These are phyloP conservation scores for Plectrocnemia conspersa DNA, from an alignment of 1,140 invertebrate species.

Conservation along the genomic window DNA sequence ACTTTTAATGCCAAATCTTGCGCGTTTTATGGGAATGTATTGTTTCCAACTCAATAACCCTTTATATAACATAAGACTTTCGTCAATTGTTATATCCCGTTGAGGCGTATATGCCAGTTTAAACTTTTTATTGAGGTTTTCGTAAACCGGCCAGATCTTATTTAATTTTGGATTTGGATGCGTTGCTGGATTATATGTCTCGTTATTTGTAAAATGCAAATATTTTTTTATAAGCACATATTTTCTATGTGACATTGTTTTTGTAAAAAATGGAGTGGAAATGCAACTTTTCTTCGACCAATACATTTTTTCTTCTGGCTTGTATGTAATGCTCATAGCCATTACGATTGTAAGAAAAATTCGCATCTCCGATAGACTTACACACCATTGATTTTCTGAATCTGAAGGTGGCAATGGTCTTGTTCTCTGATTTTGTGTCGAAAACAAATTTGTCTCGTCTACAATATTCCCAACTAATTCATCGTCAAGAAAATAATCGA, in stretches of 20 bases:
- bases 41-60: constrained; percentile 3
- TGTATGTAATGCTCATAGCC: constrained; percentile 1
- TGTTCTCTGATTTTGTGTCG: constrained; percentile 4
- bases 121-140: constrained; percentile 10
- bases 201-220: constrained; percentile 9
- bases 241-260: constrained; percentile 1
- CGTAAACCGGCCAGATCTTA: constrained; percentile 8
- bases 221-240: constrained; percentile 5
- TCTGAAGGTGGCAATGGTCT: constrained; percentile 4
- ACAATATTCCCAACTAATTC: constrained; percentile 3
- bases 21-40: not conserved
- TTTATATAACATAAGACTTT: constrained; percentile 12
- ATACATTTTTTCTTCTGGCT: not conserved
- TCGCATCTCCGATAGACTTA: constrained; percentile 2
- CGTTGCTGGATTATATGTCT: constrained; percentile 6
- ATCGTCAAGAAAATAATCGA: constrained; percentile 7
- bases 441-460: constrained; percentile 10
- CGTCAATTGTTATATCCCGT: constrained; percentile 2
- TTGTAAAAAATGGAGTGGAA: not conserved
- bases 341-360: constrained; percentile 1
- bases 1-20: constrained; percentile 11
- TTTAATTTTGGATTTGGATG: constrained; percentile 10
- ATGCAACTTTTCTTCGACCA: not conserved
- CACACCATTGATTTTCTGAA: not conserved
- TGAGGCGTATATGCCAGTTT: not conserved